phyloP scores from a whole-genome alignment of 2,797 vertebrate species.

The Anas bahamensis region DNA sequence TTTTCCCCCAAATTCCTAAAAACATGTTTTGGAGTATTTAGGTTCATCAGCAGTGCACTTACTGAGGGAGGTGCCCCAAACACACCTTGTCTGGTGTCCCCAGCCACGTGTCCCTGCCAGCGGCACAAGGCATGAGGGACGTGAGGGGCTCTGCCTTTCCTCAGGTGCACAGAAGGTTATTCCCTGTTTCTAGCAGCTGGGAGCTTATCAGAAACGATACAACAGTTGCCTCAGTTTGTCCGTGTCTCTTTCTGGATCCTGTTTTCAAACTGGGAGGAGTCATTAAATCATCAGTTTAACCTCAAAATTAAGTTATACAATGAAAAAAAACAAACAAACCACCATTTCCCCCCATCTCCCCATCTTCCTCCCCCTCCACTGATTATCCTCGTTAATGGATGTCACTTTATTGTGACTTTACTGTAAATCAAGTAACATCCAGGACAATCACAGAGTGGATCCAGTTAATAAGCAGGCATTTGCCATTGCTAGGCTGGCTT shows the following conservation, averaged over 20 bases:
- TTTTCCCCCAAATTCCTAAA: background rate
- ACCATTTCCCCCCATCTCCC: background rate
- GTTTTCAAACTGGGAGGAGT: background rate
- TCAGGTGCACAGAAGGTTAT: background rate
- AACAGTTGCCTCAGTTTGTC: background rate
- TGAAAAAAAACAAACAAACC: background rate
- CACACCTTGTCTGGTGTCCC: accelerated
- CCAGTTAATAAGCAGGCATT: background rate
- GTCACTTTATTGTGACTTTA: background rate
- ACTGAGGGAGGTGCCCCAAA: background rate
- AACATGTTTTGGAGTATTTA: background rate
- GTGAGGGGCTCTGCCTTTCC: accelerated
- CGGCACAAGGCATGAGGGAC: accelerated
- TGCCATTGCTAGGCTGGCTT: background rate
- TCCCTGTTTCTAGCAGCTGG: background rate
- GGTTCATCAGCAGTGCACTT: background rate
- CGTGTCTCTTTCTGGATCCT: background rate
- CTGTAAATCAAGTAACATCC: background rate
- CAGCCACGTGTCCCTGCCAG: background rate
- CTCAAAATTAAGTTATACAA: background rate
- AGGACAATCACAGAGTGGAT: background rate
- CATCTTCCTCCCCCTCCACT: background rate
- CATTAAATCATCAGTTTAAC: background rate
- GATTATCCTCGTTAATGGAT: background rate
- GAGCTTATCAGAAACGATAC: background rate